phyloP scores from a whole-genome alignment of 2,113 vertebrate species.

The Alaudala cheleensis region DNA sequence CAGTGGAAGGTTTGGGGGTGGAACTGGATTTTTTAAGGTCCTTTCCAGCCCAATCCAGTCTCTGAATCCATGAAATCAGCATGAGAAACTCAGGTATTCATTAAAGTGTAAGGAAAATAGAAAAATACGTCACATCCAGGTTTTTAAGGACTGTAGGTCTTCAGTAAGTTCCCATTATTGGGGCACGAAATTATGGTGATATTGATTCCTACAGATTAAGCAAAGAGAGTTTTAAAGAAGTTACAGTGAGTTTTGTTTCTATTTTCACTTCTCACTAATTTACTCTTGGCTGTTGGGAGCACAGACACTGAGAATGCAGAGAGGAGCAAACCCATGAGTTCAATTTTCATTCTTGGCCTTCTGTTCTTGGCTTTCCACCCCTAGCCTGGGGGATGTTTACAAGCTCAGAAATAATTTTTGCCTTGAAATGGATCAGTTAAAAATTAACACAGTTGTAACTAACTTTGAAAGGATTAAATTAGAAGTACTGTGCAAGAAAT shows the following conservation, averaged over 20 bases:
- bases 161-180: not conserved
- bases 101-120: not conserved
- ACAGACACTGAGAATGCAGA: not conserved
- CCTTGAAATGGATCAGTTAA: not conserved
- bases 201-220: not conserved
- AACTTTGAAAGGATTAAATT: not conserved
- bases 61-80: not conserved
- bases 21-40: not conserved
- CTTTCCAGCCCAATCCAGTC: not conserved
- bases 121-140: not conserved
- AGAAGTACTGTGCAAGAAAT: not conserved
- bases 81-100: not conserved
- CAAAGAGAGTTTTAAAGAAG: not conserved
- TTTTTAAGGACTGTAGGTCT: not conserved
- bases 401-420: not conserved
- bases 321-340: not conserved
- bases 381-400: not conserved
- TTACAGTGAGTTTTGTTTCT: not conserved
- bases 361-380: not conserved
- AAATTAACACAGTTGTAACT: not conserved
- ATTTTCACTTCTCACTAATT: not conserved
- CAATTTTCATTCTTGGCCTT: not conserved
- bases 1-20: not conserved
- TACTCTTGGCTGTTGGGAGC: not conserved
- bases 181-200: not conserved